Percentiles rank a stretch among this genome's conserved stretches.
phyloP scores from a whole-genome alignment of 2,888 invertebrate genomes.

The Antitype chi region DNA sequence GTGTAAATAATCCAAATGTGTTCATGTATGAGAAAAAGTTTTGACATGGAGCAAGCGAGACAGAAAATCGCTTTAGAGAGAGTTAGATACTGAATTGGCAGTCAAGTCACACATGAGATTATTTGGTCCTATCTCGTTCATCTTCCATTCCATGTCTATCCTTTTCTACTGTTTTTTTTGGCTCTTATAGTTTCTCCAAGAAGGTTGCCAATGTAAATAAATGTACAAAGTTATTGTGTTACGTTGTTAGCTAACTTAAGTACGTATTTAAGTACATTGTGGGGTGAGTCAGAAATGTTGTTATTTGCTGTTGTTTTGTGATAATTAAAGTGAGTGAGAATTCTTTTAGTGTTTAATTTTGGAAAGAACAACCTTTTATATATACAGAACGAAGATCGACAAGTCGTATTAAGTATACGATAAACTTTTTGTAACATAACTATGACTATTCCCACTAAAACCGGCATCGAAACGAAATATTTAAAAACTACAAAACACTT shows the following conservation, averaged over 20 bases:
- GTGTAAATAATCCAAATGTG: conserved; percentile 32
- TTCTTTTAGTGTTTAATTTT: conserved; percentile 28
- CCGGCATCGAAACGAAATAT: too few species aligned
- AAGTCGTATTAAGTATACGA: background rate
- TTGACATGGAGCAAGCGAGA: background rate
- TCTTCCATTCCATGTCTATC: background rate
- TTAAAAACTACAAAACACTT: too few species aligned
- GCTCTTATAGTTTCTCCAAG: conserved; percentile 34
- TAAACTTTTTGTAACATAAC: background rate
- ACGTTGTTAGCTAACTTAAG: conserved; percentile 57
- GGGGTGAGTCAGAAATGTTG: conserved; percentile 46
- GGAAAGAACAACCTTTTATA: background rate
- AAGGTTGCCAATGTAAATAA: conserved; percentile 60
- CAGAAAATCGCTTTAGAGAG: background rate
- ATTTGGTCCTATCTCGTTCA: background rate
- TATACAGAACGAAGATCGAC: background rate
- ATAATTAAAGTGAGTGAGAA: conserved; percentile 68
- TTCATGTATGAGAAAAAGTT: conserved; percentile 15
- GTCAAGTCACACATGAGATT: background rate
- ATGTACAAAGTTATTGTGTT: conserved; percentile 59
- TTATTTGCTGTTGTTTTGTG: conserved; percentile 71
- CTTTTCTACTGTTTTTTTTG: conserved; percentile 26
- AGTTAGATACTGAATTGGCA: background rate
- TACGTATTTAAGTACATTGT: conserved; percentile 57
- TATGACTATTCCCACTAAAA: too few species aligned